These are phyloP conservation scores for Ceratina calcarata DNA, from an alignment of 1,140 invertebrate genomes.

Conservation along the genomic window DNA sequence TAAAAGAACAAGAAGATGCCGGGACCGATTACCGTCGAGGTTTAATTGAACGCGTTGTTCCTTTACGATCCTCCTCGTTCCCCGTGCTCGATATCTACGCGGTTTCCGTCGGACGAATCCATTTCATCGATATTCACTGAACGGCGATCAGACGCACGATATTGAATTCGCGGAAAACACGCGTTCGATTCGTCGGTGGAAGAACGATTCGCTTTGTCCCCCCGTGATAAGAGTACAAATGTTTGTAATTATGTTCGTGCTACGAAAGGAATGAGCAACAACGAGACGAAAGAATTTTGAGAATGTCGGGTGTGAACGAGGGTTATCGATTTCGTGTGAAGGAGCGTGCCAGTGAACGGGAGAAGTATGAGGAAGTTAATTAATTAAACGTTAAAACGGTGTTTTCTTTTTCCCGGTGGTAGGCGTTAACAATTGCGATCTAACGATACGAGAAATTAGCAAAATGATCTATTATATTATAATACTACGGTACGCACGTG, in stretches of 20 bases:
- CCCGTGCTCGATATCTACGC: slow-evolving; percentile 5
- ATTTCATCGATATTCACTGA: slow-evolving; percentile 39
- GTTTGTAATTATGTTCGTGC: slow-evolving; percentile 77
- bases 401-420: slow-evolving; percentile 74
- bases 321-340: not conserved
- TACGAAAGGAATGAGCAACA: slow-evolving; percentile 70
- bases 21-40: not conserved
- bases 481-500: slow-evolving; percentile 61
- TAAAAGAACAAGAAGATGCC: not conserved
- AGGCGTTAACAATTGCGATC: slow-evolving; percentile 72
- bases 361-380: slow-evolving; percentile 36
- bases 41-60: slow-evolving; percentile 28
- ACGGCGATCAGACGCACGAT: too few relatives aligned
- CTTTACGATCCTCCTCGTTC: not conserved
- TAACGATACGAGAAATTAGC: slow-evolving; percentile 70
- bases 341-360: slow-evolving; percentile 56
- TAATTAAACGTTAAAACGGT: slow-evolving; percentile 71
- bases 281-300: slow-evolving; percentile 42
- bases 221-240: slow-evolving; percentile 80
- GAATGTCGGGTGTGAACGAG: too few relatives aligned
- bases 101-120: slow-evolving; percentile 28
- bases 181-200: slow-evolving; percentile 23
- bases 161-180: too few relatives aligned
- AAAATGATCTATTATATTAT: slow-evolving; percentile 67
- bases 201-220: slow-evolving; percentile 74